Evolutionary conservation across 2,797 vertebrate species (phyloP).

Genomic region (Pampus argenteus): DNA sequence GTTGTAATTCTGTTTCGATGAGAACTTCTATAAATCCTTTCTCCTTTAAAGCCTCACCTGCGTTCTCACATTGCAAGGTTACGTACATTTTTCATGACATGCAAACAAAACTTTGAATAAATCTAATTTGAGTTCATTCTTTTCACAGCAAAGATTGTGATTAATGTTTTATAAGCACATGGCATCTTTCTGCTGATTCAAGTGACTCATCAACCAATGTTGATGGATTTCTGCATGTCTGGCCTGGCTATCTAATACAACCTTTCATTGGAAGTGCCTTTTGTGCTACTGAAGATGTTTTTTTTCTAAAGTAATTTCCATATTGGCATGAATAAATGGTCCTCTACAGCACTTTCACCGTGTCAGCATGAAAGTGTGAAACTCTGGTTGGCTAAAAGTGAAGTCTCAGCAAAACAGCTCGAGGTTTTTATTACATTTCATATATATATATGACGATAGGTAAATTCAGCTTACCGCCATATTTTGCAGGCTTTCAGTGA

Average conservation of each 20-base stretch:
- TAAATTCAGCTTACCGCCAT: conserved; percentile 18
- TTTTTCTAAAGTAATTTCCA: not conserved
- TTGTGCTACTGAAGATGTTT: not conserved
- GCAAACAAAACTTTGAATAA: conserved; percentile 36
- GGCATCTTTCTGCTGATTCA: conserved; percentile 22
- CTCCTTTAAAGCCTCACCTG: conserved; percentile 1
- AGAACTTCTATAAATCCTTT: not conserved
- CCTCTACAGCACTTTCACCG: not conserved
- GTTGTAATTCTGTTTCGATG: not conserved
- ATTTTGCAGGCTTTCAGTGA: not conserved
- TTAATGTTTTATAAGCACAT: conserved; percentile 30
- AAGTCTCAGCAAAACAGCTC: not conserved
- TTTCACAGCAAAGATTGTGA: conserved; percentile 9
- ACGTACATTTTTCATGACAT: conserved; percentile 40
- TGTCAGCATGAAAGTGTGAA: not conserved
- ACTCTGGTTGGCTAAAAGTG: not conserved
- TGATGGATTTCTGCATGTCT: not conserved
- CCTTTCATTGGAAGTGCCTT: not conserved
- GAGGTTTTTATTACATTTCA: not conserved
- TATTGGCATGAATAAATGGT: not conserved
- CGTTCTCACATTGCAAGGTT: conserved; percentile 4
- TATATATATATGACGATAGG: not conserved
- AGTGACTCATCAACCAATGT: not conserved
- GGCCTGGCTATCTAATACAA: not conserved
- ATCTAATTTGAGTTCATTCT: conserved; percentile 22